Percentiles rank a stretch among this genome's conserved stretches.
Conservation (phyloP, 1,140 invertebrate species). For the Brachionus koreanus region DNA sequence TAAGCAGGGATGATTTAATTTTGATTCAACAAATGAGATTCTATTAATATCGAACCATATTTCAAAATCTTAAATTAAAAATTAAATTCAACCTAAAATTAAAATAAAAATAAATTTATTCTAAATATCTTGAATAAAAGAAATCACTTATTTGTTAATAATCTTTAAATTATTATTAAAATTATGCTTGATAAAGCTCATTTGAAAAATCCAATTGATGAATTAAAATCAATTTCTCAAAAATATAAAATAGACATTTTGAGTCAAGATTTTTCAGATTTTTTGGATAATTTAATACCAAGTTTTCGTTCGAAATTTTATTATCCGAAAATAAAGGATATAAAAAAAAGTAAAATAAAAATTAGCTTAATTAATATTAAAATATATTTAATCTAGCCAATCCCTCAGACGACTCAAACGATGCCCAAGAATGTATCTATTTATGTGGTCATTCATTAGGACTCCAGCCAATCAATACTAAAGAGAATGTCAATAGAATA, state of each 20-base stretch:
- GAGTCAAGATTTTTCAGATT: neutral
- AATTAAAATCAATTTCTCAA: neutral
- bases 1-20: too few species aligned
- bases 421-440: slow-evolving; percentile 60
- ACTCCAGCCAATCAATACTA: slow-evolving; percentile 59
- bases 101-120: neutral
- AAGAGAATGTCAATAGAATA: slow-evolving; percentile 53
- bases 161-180: neutral
- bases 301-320: neutral
- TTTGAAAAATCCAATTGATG: slow-evolving; percentile 22
- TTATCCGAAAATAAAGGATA: neutral
- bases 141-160: neutral
- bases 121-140: neutral
- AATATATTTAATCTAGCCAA: neutral
- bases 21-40: too few species aligned
- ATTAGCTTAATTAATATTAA: neutral
- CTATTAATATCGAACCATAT: too few species aligned
- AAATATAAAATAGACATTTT: neutral
- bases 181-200: neutral
- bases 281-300: neutral
- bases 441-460: slow-evolving; percentile 64
- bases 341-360: neutral
- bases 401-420: neutral
- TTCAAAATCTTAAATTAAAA: neutral
- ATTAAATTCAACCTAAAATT: neutral